Conservation (phyloP, 1,140 invertebrate genomes). For the Planococcus citri region DNA sequence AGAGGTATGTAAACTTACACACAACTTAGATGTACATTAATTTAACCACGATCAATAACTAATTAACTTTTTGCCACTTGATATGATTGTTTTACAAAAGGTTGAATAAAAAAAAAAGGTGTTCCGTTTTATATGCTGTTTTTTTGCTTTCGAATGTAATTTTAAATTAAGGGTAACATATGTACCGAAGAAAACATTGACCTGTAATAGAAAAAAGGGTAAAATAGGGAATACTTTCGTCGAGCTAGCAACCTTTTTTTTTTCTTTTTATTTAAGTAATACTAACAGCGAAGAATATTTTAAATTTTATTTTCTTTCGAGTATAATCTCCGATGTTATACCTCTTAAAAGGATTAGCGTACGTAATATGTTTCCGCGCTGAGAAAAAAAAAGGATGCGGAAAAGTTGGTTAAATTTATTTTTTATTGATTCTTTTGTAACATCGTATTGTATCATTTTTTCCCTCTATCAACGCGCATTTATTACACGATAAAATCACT, state of each 20-base stretch:
- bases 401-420: background rate
- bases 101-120: background rate
- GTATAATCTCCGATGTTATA: background rate
- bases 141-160: background rate
- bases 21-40: background rate
- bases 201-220: background rate
- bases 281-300: background rate
- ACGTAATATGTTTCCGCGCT: background rate
- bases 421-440: background rate
- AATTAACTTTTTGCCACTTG: background rate
- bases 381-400: background rate
- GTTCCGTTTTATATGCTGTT: background rate
- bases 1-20: too few relatives aligned
- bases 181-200: background rate
- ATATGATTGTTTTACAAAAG: background rate
- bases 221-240: background rate
- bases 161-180: background rate
- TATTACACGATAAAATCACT: too few relatives aligned
- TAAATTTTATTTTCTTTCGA: background rate
- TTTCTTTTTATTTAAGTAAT: too few relatives aligned
- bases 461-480: too few relatives aligned
- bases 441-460: too few relatives aligned
- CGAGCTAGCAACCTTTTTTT: background rate
- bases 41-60: background rate
- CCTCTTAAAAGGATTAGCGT: background rate